These are phyloP conservation scores for Melanerpes formicivorus DNA, from an alignment of 2,113 vertebrate species.

Conservation along the genomic window DNA sequence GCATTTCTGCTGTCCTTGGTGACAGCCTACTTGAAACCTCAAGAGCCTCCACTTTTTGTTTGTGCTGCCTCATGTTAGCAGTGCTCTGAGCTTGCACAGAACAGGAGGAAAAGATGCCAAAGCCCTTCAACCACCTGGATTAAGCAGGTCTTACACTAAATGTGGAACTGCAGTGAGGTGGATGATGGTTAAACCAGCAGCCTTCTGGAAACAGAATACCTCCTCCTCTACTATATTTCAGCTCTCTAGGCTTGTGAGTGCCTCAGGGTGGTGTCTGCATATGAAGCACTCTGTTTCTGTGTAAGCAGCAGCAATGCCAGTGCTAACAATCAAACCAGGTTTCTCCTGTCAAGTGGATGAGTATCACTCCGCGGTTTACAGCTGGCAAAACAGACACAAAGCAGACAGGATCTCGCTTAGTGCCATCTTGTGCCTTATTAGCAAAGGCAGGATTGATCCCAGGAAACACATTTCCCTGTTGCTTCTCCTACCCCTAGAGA, in stretches of 20 bases:
- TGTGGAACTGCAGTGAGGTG: not conserved
- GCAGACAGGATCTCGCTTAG: not conserved
- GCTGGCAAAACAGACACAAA: not conserved
- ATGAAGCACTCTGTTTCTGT: not conserved
- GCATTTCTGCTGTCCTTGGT: not conserved
- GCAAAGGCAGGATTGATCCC: not conserved
- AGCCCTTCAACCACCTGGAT: constrained; percentile 15
- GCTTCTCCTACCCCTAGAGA: not conserved
- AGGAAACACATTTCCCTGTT: not conserved
- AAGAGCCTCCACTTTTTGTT: not conserved
- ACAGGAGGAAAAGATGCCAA: constrained; percentile 1
- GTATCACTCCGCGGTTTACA: not conserved
- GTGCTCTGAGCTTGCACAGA: not conserved
- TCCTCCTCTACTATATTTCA: not conserved
- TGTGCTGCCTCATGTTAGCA: not conserved
- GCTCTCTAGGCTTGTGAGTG: not conserved
- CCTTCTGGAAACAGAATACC: not conserved
- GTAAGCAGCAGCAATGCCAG: not conserved
- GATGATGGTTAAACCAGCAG: constrained; percentile 35
- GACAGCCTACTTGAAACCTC: not conserved
- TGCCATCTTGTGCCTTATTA: not conserved
- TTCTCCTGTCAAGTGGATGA: not conserved
- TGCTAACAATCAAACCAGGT: not conserved
- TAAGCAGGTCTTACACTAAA: constrained; percentile 28
- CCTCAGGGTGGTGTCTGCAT: constrained; percentile 3